Conservation (phyloP, 2,797 vertebrate species). For the Myotis vivesi region DNA sequence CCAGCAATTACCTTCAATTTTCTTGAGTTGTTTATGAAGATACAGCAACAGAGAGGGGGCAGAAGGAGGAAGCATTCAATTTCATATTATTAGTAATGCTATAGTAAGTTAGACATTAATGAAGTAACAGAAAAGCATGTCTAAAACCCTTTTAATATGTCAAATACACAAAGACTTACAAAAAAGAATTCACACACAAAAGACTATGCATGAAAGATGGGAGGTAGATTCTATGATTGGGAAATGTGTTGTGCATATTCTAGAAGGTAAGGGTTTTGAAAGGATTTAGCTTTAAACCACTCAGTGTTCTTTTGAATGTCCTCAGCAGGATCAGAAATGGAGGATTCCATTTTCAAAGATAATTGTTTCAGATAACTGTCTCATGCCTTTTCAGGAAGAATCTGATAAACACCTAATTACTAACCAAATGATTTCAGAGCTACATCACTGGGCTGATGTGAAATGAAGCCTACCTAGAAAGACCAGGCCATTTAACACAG, state of each 20-base stretch:
- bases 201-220: constrained; percentile 37
- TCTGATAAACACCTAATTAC: constrained; percentile 99
- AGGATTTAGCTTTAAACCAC: constrained; percentile 80
- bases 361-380: constrained; percentile 93
- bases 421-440: constrained; percentile 87
- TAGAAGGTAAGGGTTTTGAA: constrained; percentile 80
- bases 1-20: not conserved
- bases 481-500: constrained; percentile 76
- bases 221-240: constrained; percentile 38
- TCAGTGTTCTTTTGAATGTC: constrained; percentile 81
- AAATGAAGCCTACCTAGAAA: constrained; percentile 81
- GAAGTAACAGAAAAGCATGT: constrained; percentile 44
- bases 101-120: constrained; percentile 56
- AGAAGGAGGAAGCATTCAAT: constrained; percentile 53
- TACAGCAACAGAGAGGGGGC: not conserved
- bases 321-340: constrained; percentile 83
- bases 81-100: constrained; percentile 55
- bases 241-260: constrained; percentile 66
- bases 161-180: constrained; percentile 30
- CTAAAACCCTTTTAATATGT: constrained; percentile 68
- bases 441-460: constrained; percentile 81
- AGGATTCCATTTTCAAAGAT: constrained; percentile 90
- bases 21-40: constrained; percentile 31
- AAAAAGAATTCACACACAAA: constrained; percentile 70
- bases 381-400: constrained; percentile 88